These are phyloP conservation scores for Drosophila engyochracea DNA, from an alignment of 2,888 invertebrate genomes.

Conservation along the genomic window DNA sequence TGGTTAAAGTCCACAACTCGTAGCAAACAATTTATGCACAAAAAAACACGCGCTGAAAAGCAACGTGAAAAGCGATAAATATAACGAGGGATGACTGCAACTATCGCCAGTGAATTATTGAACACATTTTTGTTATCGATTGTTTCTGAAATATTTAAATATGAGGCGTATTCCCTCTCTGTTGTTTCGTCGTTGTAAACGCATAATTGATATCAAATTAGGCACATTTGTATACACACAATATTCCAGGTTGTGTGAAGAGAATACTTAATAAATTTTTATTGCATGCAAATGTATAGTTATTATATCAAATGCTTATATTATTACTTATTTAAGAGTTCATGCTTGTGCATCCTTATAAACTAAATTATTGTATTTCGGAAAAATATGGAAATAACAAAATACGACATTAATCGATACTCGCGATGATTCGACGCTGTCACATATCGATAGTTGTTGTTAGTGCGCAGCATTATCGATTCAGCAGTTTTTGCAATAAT, in stretches of 20 bases:
- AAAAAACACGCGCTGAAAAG: conserved; percentile 71
- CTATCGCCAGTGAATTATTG: not conserved
- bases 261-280: not conserved
- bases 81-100: conserved; percentile 22
- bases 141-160: not conserved
- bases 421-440: not conserved
- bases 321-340: not conserved
- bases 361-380: not conserved
- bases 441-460: conserved; percentile 43
- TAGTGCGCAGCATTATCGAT: conserved; percentile 78
- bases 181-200: not conserved
- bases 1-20: conserved; percentile 25
- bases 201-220: not conserved
- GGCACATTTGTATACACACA: not conserved
- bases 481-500: conserved; percentile 62
- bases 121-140: conserved; percentile 17
- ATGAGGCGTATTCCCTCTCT: not conserved
- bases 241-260: not conserved
- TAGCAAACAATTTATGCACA: conserved; percentile 39
- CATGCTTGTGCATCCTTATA: not conserved
- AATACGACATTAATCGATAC: not conserved
- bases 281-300: not conserved
- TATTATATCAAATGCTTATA: not conserved
- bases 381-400: not conserved
- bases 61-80: conserved; percentile 63